Evolutionary conservation across 2,113 vertebrate genomes (phyloP), one percentile per base, ranked within the genome.

Genomic region (Cyrtonyx montezumae): DNA sequence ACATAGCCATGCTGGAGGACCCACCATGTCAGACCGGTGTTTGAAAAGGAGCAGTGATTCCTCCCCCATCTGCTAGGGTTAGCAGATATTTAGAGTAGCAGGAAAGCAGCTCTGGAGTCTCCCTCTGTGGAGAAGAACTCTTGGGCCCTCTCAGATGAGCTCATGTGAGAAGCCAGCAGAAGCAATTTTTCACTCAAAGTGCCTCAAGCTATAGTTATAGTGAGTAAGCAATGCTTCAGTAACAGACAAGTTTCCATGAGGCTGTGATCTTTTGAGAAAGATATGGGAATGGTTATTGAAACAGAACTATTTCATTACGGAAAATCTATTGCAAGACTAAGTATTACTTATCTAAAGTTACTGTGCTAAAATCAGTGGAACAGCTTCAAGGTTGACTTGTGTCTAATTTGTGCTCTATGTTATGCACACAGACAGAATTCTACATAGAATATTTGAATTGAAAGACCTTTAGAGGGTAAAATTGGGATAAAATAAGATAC

Each of bases 11-110:
- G 84, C 78, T 94, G 0, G 1, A 75, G 84, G 78, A 87, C 84
- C 75, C 87, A 82, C 91, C 93, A 70, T 93, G 80, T 91, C 84
- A 92, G 59, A 53, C 49, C 34, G 62, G 58, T 76, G 63, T 87
- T 93, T 94, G 92, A 92, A 88, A 94, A 89, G 91, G 84, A 93
- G 67, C 80, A 93, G 94, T 80, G 78, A 82, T 89, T 79, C 75
- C 81, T 88, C 55, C 45, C 66, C 78, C 78, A 77, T 43, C 32
- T 73, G 26, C 51, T 88, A 68, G n/a, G 0, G 0, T 69, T 51
- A 58, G 80, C 46, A 79, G 55, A 14, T 58, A 32, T 53, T 19
- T 66, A 63, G 87, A 93, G 53, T 43, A 37, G 49, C 77, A 93
- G 58, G 56, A 92, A 96, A 90, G 69, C 26, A 90, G 53, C 18